phyloP scores from a whole-genome alignment of 2,888 invertebrate species.

The Sinotaia quadrata region DNA sequence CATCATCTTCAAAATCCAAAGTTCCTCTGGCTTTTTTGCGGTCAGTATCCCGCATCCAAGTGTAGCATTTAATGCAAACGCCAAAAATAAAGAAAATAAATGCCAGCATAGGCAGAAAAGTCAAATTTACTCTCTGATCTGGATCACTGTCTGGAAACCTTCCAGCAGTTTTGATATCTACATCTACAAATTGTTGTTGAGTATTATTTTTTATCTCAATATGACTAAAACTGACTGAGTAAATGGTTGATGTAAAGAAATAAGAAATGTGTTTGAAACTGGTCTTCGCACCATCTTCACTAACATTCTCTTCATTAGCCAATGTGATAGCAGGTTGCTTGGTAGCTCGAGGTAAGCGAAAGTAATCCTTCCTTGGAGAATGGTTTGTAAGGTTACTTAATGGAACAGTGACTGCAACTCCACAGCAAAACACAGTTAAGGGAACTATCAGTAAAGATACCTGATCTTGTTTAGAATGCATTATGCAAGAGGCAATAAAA shows the following conservation, averaged over 20 bases:
- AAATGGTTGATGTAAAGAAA: not conserved
- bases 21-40: conserved; percentile 28
- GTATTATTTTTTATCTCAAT: no score
- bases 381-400: no score
- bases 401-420: no score
- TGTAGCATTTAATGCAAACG: conserved; percentile 30
- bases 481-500: no score
- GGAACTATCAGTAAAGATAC: no score
- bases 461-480: no score
- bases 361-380: no score
- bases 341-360: no score
- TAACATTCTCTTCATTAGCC: no score
- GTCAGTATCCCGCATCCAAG: conserved; percentile 31
- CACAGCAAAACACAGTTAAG: no score
- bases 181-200: no score
- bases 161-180: conserved; percentile 16
- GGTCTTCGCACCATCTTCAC: not conserved
- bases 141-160: conserved; percentile 20
- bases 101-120: conserved; percentile 36
- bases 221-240: not conserved
- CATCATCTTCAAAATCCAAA: conserved; percentile 36
- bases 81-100: conserved; percentile 33
- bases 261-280: not conserved
- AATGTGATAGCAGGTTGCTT: no score
- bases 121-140: conserved; percentile 26